These are phyloP conservation scores for Liodrosophila aerea DNA, from an alignment of 2,888 invertebrate species.

Conservation along the genomic window DNA sequence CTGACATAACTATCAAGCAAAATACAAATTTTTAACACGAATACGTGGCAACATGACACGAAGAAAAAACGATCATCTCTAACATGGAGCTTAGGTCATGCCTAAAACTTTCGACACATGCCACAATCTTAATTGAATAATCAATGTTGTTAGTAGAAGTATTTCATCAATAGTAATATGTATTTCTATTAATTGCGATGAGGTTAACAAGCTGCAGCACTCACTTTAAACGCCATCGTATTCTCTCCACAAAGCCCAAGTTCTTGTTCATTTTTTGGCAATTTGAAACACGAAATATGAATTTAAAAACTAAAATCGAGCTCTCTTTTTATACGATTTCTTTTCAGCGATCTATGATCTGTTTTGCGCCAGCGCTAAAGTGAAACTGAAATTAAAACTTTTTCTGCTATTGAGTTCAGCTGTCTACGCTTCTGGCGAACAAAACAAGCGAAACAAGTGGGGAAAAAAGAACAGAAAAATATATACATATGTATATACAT, in stretches of 20 bases:
- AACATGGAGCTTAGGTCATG: too few relatives aligned
- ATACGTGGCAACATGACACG: too few relatives aligned
- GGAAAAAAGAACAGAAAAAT: conserved; percentile 6
- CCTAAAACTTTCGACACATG: background rate
- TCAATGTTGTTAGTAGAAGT: too few relatives aligned
- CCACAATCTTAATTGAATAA: background rate
- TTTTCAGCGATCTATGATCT: conserved; percentile 55
- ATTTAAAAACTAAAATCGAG: too few relatives aligned
- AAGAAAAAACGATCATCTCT: too few relatives aligned
- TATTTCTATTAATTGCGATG: conserved; percentile 35
- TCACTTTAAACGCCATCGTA: conserved; percentile 79
- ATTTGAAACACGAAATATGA: too few relatives aligned
- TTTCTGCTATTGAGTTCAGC: conserved; percentile 49
- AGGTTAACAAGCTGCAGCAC: conserved; percentile 43
- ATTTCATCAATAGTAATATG: too few relatives aligned
- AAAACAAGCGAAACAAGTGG: conserved; percentile 47
- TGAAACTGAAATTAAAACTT: conserved; percentile 71
- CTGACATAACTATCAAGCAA: too few relatives aligned
- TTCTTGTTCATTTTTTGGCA: conserved; percentile 68
- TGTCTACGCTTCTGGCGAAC: conserved; percentile 32
- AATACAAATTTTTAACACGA: too few relatives aligned
- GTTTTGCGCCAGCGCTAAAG: conserved; percentile 63
- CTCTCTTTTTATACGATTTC: too few relatives aligned
- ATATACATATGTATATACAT: conserved; percentile 22
- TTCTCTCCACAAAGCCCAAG: conserved; percentile 70